Evolutionary conservation across 2,888 invertebrate species (phyloP), one percentile per base, ranked within the genome.

Genomic region (Eupithecia tripunctaria): DNA sequence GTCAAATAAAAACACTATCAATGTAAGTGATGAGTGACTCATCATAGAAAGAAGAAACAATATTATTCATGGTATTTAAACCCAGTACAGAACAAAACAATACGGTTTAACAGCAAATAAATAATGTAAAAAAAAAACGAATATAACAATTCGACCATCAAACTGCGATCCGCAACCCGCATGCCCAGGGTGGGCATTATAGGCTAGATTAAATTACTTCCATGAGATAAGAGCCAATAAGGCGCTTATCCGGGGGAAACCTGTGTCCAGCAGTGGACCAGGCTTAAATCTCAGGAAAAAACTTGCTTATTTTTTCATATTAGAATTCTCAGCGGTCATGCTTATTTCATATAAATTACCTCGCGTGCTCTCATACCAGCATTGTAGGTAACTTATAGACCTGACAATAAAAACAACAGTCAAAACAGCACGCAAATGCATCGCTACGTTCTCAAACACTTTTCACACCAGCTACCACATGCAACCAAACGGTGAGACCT

Each of bases 401-500:
- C 51, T 21, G 21, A 21, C 12, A 51, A 51, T 51, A 21, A 56
- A 21, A 27, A 43, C 25, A 43, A 25, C 65, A 59, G 62, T 14
- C 29, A 47, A 68, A 68, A 38, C 36, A 43, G 25, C 62, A 63
- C 62, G 62, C 62, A 63, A 63, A 63, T 29, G 56, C 56, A 56
- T 56, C 56, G 21, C 56, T 56, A 21, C 56, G 56, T 56, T 56
- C 14, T 56, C 56, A 21, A 56, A 25, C 25, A 56, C 21, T 12
- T 25, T 56, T 56, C 56, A 25, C 56, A 56, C 56, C 56, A 56
- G 56, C 14, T 56, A 56, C 56, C 56, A 25, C 56, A 56, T 56
- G 56, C 56, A 56, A 56, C 25, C 21, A 56, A 56, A 56, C 56
- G 56, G 56, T 38, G 69, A 75, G 66, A 75, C 73, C 71, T 63